phyloP scores from a whole-genome alignment of 2,797 vertebrate genomes.

The Scarus forsteni region DNA sequence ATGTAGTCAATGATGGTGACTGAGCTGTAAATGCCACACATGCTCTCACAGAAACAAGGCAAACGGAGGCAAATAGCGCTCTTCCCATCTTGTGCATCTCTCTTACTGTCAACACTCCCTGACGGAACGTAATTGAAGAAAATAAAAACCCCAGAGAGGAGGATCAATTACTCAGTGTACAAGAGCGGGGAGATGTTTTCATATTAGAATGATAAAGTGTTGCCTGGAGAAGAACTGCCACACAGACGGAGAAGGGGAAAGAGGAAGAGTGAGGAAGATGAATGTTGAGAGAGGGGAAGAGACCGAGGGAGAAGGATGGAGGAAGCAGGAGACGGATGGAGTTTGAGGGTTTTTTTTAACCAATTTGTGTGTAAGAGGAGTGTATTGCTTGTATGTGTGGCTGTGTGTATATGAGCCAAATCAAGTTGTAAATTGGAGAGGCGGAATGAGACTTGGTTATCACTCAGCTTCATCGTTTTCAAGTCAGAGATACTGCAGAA shows the following conservation, averaged over 20 bases:
- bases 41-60: neutral
- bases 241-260: conserved; percentile 7
- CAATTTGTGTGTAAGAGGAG: conserved; percentile 21
- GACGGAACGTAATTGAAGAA: conserved; percentile 57
- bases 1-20: no score
- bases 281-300: conserved; percentile 3
- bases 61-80: conserved; percentile 12
- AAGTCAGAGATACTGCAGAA: conserved; percentile 5
- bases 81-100: conserved; percentile 19
- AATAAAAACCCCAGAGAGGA: conserved; percentile 61
- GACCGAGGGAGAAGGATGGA: conserved; percentile 9
- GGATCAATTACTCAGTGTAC: conserved; percentile 61
- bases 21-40: neutral
- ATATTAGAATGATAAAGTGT: conserved; percentile 68
- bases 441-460: conserved; percentile 60
- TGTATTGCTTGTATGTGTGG: conserved; percentile 12
- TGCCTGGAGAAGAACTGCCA: conserved; percentile 28
- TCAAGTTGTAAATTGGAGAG: conserved; percentile 65
- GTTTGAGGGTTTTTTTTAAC: conserved; percentile 39
- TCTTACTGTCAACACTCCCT: conserved; percentile 46
- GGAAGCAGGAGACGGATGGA: conserved; percentile 41
- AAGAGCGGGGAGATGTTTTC: conserved; percentile 60
- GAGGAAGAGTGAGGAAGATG: conserved; percentile 21
- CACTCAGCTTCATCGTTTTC: conserved; percentile 49
- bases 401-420: conserved; percentile 24